Evolutionary conservation across 2,113 vertebrate species (phyloP).

Genomic region (Datnioides undecimradiatus): DNA sequence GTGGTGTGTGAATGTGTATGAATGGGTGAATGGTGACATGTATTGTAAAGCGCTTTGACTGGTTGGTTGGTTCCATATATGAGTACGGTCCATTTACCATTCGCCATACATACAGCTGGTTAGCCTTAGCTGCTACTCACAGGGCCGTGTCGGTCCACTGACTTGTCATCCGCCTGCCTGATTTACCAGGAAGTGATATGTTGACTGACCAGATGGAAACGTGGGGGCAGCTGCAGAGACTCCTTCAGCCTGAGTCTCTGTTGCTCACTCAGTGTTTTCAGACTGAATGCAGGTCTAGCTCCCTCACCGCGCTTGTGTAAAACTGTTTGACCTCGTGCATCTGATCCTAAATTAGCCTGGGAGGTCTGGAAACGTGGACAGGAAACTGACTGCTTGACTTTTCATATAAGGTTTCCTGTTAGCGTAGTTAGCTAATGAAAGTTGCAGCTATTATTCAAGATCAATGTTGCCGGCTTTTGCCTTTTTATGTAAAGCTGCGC

Average conservation of each 20-base stretch:
- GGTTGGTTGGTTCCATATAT: no score
- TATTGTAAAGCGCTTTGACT: no score
- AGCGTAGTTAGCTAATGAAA: background rate
- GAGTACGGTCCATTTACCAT: no score
- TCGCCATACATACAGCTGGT: no score
- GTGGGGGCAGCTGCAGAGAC: background rate
- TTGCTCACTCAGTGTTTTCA: background rate
- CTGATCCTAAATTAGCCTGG: conserved; percentile 6
- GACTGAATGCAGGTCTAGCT: background rate
- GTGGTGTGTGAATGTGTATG: no score
- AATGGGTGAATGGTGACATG: no score
- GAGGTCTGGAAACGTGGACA: background rate
- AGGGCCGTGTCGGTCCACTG: conserved; percentile 19
- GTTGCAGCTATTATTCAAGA: background rate
- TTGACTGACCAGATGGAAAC: conserved; percentile 17
- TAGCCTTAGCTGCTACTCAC: no score
- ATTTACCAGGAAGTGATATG: background rate
- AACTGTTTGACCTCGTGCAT: background rate
- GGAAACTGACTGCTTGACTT: conserved; percentile 3
- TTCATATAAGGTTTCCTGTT: background rate
- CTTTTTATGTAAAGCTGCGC: no score
- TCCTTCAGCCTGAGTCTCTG: background rate
- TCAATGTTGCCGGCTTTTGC: no score
- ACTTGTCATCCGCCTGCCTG: conserved; percentile 23
- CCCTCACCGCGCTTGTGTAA: background rate